Conservation (phyloP, 2,888 invertebrate species). For the Drosophila paramelanica region DNA sequence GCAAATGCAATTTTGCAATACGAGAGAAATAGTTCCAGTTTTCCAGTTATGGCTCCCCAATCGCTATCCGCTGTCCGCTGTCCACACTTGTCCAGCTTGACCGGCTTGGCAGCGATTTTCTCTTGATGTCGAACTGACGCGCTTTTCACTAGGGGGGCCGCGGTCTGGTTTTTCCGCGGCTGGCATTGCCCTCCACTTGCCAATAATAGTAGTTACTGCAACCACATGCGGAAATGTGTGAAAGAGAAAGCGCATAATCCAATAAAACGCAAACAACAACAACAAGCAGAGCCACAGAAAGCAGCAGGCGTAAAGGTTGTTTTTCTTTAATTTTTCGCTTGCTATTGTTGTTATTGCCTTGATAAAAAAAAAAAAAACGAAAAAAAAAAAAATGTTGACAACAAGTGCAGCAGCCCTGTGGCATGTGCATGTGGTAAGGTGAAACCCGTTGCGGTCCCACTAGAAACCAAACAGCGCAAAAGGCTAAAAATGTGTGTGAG, state of each 20-base stretch:
- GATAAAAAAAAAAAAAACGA: slow-evolving; percentile 37
- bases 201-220: slow-evolving; percentile 28
- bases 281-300: slow-evolving; percentile 12
- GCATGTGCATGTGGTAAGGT: slow-evolving; percentile 51
- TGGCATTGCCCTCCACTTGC: slow-evolving; percentile 42
- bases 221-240: slow-evolving; percentile 73
- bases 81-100: slow-evolving; percentile 51
- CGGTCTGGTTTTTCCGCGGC: slow-evolving; percentile 69
- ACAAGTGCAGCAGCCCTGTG: slow-evolving; percentile 70
- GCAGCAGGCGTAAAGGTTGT: slow-evolving; percentile 29
- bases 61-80: not conserved
- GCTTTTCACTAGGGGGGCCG: slow-evolving; percentile 40
- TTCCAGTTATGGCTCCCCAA: slow-evolving; percentile 17
- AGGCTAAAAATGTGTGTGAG: slow-evolving; percentile 1
- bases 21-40: slow-evolving; percentile 51
- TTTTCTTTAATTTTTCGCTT: slow-evolving; percentile 5
- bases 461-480: slow-evolving; percentile 21
- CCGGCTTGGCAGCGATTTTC: slow-evolving; percentile 65
- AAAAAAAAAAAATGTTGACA: slow-evolving; percentile 35
- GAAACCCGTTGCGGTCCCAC: slow-evolving; percentile 50
- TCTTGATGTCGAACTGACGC: slow-evolving; percentile 39
- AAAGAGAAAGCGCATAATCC: slow-evolving; percentile 78
- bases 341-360: slow-evolving; percentile 24
- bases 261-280: slow-evolving; percentile 49
- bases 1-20: slow-evolving; percentile 32